Percentiles rank a stretch among this genome's conserved stretches.
These are phyloP conservation scores for Bovichtus variegatus DNA, from an alignment of 2,797 vertebrate genomes.

Conservation along the genomic window DNA sequence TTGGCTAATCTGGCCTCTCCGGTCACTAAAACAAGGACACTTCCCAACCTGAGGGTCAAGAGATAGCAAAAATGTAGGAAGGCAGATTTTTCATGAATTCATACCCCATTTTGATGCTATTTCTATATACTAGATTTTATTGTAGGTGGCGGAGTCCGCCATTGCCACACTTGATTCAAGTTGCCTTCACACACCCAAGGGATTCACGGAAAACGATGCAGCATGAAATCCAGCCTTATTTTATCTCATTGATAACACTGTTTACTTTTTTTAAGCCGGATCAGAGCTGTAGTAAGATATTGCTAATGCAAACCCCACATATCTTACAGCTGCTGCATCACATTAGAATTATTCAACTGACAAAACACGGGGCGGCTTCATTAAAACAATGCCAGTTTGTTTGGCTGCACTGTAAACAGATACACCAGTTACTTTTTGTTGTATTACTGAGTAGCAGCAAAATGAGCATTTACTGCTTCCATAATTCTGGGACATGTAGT, in stretches of 20 bases:
- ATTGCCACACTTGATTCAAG: neutral
- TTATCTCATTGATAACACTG: neutral
- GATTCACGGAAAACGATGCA: neutral
- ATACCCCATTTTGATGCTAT: neutral
- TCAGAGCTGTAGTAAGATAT: neutral
- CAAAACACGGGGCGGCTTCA: neutral
- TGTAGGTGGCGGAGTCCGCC: neutral
- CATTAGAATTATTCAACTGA: neutral
- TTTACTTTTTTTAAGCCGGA: neutral
- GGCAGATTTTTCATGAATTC: neutral
- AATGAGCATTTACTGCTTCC: neutral
- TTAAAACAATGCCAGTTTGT: neutral
- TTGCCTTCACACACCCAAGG: neutral
- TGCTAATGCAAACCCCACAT: neutral
- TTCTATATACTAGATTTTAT: neutral
- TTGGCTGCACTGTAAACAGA: constrained; percentile 5
- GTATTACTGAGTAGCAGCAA: neutral
- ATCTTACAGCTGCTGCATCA: neutral
- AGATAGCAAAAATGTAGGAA: neutral
- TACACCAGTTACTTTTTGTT: neutral
- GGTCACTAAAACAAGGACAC: constrained; percentile 17
- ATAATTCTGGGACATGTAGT: neutral
- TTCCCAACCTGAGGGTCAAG: neutral
- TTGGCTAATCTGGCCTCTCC: neutral
- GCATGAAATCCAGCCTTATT: neutral